A percentile compares a stretch with the other conserved stretches of the same genome.
phyloP scores from a whole-genome alignment of 2,888 invertebrate genomes.

The Buathra laborator region DNA sequence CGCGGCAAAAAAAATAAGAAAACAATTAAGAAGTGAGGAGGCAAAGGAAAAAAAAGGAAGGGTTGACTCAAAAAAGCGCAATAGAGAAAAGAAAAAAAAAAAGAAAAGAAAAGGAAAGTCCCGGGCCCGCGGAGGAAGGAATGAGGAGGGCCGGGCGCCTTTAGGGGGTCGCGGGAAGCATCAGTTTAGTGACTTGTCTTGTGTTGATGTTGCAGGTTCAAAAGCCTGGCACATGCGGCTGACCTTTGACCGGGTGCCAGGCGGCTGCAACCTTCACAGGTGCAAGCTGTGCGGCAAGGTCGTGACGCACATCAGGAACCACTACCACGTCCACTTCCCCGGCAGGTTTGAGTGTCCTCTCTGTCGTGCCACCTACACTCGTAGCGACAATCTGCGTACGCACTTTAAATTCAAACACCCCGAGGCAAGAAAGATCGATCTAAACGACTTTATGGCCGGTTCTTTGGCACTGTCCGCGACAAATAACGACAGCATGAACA shows the following conservation, averaged over 20 bases:
- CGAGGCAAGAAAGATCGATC: slow-evolving; percentile 94
- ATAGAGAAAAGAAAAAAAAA: slow-evolving; percentile 22
- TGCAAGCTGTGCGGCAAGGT: slow-evolving; percentile 98
- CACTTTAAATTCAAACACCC: slow-evolving; percentile 97
- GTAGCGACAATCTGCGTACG: slow-evolving; percentile 96
- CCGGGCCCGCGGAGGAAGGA: slow-evolving; percentile 69
- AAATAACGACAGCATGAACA: slow-evolving; percentile 85
- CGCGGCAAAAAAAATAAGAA: slow-evolving; percentile 17
- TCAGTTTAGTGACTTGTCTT: slow-evolving; percentile 85
- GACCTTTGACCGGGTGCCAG: slow-evolving; percentile 97
- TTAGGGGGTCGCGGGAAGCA: slow-evolving; percentile 78
- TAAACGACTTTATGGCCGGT: slow-evolving; percentile 88
- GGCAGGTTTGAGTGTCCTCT: slow-evolving; percentile 96
- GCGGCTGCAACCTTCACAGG: slow-evolving; percentile 96
- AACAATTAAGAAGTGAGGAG: slow-evolving; percentile 15
- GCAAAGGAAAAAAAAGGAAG: slow-evolving; percentile 18
- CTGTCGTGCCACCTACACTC: slow-evolving; percentile 96
- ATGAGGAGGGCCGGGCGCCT: slow-evolving; percentile 58
- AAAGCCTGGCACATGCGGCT: slow-evolving; percentile 98
- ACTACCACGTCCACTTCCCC: slow-evolving; percentile 97
- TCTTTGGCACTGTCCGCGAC: slow-evolving; percentile 87
- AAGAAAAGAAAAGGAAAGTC: slow-evolving; percentile 61
- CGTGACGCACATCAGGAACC: slow-evolving; percentile 97
- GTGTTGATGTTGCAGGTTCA: slow-evolving; percentile 93
- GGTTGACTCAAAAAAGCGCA: not conserved